phyloP scores from a whole-genome alignment of 2,113 vertebrate genomes.

The Oryzias woworae region DNA sequence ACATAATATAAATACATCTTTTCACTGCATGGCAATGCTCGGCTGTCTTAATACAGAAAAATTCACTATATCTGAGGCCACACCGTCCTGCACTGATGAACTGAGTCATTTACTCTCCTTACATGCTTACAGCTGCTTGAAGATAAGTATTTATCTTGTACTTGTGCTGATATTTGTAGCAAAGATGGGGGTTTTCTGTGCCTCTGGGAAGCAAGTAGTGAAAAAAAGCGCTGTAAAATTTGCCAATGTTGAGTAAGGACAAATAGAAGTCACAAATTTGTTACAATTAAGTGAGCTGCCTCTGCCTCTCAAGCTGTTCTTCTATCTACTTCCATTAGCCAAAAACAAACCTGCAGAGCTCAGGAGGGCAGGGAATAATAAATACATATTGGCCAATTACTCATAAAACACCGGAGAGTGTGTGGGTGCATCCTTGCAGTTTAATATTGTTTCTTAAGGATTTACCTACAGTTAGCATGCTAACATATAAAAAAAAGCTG shows the following conservation, averaged over 20 bases:
- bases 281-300: constrained; percentile 68
- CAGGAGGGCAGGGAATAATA: constrained; percentile 40
- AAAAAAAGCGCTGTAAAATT: constrained; percentile 52
- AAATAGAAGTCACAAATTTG: constrained; percentile 69
- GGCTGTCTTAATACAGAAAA: constrained; percentile 31
- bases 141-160: constrained; percentile 70
- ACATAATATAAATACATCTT: constrained; percentile 21
- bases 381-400: constrained; percentile 52
- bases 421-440: not conserved
- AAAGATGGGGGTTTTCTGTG: constrained; percentile 61
- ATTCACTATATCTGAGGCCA: constrained; percentile 30
- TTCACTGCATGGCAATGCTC: constrained; percentile 20
- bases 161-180: constrained; percentile 65
- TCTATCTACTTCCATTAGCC: constrained; percentile 43
- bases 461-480: constrained; percentile 7
- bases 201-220: constrained; percentile 45
- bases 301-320: constrained; percentile 58
- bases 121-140: constrained; percentile 57
- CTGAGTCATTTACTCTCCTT: constrained; percentile 58
- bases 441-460: constrained; percentile 5
- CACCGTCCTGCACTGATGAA: constrained; percentile 33
- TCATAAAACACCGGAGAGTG: not conserved
- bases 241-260: constrained; percentile 70
- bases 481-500: not conserved
- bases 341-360: constrained; percentile 16